Evolutionary conservation across 35 echinoderm and acorn worm genomes (phyloP), one percentile per base, ranked within the genome.

Genomic region (Nesometra sesokonis): DNA sequence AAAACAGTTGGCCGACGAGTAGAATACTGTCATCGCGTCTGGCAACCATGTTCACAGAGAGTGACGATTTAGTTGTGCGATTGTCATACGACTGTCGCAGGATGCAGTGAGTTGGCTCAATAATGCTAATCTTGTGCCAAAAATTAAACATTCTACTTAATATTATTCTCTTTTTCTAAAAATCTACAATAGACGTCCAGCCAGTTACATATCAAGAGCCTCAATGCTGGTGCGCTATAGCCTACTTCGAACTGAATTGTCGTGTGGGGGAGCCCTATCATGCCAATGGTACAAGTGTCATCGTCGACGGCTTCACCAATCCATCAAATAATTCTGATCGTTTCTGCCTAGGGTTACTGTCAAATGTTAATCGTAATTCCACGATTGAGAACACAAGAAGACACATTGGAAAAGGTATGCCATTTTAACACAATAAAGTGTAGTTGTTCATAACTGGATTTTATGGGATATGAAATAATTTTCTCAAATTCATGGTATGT

Each of bases 281-380:
- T 90, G 96, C 96, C 30, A 88, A 90, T 27, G 94, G 93, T 77
- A 99, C 90, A 40, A 99, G 96, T 35, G 96, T 99, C 36, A 99
- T 99, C 34, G 93, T 99, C 17, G 96, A 99, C 80, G 96, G 96
- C n/a, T 99, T 99, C 86, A 99, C 96, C 21, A 90, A 99, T 86
- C 96, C 96, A 23, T 93, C 93, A 31, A 99, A 86, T 46, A 99
- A 99, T 83, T 91, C 90, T 17, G 96, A 99, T 76, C 87, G 96
- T 9, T 99, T 99, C 90, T 99, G 96, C 79, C 88, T 99, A 13
- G 96, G 96, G 47, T 84, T 99, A 47, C 85, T 99, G 76, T 99
- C 96, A 33, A 99, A 99, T 77, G 96, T 99, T 81, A 99, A 99
- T 86, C 87, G 96, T 27, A 99, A 99, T 94, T 99, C 96, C 85